These are phyloP conservation scores for Frankliniella intonsa DNA, from an alignment of 2,888 invertebrate species.

Conservation along the genomic window DNA sequence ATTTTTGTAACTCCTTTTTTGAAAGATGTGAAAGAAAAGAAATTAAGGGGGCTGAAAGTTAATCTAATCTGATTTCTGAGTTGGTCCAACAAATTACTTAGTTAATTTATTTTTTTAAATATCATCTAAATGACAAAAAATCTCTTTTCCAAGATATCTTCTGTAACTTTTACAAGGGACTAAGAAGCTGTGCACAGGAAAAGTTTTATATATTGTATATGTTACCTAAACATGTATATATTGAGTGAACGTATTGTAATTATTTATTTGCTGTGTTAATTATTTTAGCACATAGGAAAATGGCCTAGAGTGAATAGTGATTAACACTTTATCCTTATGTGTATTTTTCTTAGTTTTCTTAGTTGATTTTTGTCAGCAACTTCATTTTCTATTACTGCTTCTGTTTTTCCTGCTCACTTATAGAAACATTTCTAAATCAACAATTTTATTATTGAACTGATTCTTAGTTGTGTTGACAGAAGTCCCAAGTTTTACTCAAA, in stretches of 20 bases:
- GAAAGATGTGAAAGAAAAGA: neutral
- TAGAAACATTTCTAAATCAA: neutral
- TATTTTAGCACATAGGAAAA: neutral
- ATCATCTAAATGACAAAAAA: neutral
- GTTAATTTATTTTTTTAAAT: constrained; percentile 16
- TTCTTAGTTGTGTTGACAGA: constrained; percentile 3
- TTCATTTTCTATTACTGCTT: neutral
- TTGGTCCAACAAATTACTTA: neutral
- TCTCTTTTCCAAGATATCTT: neutral
- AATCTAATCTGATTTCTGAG: constrained; percentile 7
- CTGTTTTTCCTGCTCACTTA: neutral
- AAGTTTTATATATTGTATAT: neutral
- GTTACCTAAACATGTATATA: constrained; percentile 13
- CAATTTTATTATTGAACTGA: neutral
- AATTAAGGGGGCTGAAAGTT: neutral
- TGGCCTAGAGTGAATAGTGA: neutral
- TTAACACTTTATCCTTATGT: neutral
- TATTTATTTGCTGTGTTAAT: constrained; percentile 15
- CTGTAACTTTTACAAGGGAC: neutral
- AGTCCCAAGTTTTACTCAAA: neutral
- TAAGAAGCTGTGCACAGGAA: neutral
- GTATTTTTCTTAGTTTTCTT: neutral
- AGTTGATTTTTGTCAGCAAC: neutral
- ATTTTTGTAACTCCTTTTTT: constrained; percentile 5
- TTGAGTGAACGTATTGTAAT: constrained; percentile 3